These are phyloP conservation scores for Knipowitschia caucasica DNA, from an alignment of 2,797 vertebrate species.

Conservation along the genomic window DNA sequence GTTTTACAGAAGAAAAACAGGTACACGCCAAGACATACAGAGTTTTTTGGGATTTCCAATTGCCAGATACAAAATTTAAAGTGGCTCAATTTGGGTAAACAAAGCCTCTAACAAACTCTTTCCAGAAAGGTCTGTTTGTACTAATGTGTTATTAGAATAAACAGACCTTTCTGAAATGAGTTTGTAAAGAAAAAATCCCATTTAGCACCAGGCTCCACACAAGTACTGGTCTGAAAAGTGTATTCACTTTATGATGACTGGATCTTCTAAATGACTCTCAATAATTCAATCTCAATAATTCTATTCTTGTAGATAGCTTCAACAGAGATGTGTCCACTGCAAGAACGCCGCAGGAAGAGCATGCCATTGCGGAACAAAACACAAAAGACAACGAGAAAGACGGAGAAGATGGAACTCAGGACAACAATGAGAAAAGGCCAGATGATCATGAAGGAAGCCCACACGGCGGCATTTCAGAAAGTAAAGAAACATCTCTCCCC, in stretches of 20 bases:
- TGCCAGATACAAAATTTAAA: neutral
- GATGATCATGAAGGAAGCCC: neutral
- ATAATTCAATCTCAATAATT: neutral
- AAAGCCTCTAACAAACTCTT: no score
- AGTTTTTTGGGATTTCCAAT: neutral
- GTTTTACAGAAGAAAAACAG: constrained; percentile 38
- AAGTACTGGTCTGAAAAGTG: no score
- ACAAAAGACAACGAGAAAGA: neutral
- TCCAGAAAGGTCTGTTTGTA: no score
- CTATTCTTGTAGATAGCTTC: neutral
- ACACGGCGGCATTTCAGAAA: neutral
- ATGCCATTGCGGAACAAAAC: neutral
- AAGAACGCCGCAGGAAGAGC: neutral
- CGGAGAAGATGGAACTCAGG: neutral
- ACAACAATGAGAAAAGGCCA: neutral
- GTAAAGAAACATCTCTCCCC: neutral
- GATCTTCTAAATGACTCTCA: no score
- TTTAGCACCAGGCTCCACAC: no score
- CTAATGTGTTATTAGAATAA: no score
- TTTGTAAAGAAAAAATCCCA: no score
- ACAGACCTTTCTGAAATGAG: no score
- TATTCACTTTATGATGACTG: no score
- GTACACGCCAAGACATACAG: constrained; percentile 32
- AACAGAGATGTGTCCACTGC: neutral
- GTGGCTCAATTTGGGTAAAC: no score